These are phyloP conservation scores for Urocyon cinereoargenteus DNA, from an alignment of 2,797 vertebrate species.

Conservation along the genomic window DNA sequence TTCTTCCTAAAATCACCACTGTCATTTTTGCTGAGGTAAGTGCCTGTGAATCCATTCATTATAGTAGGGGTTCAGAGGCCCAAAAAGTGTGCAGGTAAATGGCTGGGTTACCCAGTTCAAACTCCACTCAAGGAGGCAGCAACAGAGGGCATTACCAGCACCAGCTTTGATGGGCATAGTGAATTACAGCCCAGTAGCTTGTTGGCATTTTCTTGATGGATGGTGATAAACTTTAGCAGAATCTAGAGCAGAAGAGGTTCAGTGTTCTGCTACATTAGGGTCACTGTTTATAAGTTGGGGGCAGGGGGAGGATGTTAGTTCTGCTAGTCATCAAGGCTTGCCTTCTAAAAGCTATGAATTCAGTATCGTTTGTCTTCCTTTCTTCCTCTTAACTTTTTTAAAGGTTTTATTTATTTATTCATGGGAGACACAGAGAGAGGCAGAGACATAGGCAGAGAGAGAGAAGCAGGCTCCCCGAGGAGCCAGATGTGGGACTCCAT, in stretches of 20 bases:
- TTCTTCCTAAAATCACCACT: conserved; percentile 68
- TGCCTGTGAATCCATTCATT: conserved; percentile 55
- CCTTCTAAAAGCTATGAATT: conserved; percentile 37
- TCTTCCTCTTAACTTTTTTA: background rate
- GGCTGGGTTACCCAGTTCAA: conserved; percentile 59
- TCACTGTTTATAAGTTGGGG: background rate
- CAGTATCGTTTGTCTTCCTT: background rate
- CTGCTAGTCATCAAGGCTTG: background rate
- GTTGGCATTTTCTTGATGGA: conserved; percentile 40
- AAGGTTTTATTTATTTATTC: no score
- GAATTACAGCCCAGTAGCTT: conserved; percentile 64
- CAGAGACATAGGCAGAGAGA: no score
- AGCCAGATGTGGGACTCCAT: no score
- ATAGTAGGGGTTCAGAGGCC: background rate
- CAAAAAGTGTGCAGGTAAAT: conserved; percentile 26
- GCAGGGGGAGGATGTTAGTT: background rate
- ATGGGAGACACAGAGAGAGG: no score
- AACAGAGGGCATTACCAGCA: background rate
- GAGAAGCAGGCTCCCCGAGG: no score
- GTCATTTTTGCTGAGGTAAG: conserved; percentile 68
- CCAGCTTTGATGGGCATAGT: background rate
- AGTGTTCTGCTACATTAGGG: background rate
- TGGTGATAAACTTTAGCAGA: conserved; percentile 34
- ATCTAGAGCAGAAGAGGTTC: background rate
- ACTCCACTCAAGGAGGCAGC: conserved; percentile 40